These are phyloP conservation scores for Cydia strobilella DNA, from an alignment of 1,140 invertebrate genomes.

Conservation along the genomic window DNA sequence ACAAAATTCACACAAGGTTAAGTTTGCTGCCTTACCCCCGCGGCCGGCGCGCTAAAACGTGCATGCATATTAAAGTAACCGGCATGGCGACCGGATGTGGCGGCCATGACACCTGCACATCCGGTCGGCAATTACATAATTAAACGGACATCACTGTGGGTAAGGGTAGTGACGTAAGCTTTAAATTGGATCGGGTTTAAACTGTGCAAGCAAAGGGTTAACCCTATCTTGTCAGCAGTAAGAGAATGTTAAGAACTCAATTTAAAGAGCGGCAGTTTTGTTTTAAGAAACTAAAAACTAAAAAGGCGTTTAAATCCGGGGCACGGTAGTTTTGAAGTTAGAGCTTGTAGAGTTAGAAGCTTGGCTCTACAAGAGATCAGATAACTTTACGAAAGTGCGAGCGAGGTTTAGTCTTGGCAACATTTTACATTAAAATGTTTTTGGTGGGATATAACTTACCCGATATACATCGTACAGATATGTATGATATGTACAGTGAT, in stretches of 20 bases:
- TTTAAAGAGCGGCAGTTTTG: no score
- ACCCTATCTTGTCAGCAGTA: background rate
- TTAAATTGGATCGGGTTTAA: background rate
- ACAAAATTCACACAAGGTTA: background rate
- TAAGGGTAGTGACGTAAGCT: background rate
- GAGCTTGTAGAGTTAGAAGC: no score
- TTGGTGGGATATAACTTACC: no score
- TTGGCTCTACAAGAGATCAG: no score
- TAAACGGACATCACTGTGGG: slow-evolving; percentile 1
- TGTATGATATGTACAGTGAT: no score
- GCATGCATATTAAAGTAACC: slow-evolving; percentile 28
- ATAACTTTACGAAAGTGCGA: no score
- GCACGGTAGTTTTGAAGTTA: no score
- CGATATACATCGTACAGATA: no score
- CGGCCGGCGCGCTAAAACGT: background rate
- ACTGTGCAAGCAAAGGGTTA: background rate
- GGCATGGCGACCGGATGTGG: slow-evolving; percentile 28
- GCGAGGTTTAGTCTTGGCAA: no score
- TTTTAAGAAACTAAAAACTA: no score
- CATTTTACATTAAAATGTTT: no score
- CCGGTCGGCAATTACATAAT: slow-evolving; percentile 22
- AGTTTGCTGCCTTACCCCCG: background rate
- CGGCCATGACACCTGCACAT: slow-evolving; percentile 32
- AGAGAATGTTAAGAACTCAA: background rate
- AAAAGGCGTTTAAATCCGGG: no score